A percentile compares a stretch with the other conserved stretches of the same genome.
Evolutionary conservation across 2,797 vertebrate genomes (phyloP).

Genomic region (Lagothrix lagotricha): DNA sequence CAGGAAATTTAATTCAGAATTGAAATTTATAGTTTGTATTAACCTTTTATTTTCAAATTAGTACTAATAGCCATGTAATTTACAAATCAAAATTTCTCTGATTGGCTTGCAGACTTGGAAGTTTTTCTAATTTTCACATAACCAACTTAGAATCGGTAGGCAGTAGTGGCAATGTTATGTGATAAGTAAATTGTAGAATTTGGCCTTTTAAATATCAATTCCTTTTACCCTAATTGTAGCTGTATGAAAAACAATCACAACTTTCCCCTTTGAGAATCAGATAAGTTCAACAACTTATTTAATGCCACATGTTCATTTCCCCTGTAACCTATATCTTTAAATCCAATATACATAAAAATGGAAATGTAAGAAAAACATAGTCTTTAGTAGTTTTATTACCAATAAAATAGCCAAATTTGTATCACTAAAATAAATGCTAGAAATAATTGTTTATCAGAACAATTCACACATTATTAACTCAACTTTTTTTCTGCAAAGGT

Average conservation of each 20-base stretch:
- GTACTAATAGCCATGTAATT: not conserved
- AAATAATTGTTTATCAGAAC: not conserved
- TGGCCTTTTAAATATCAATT: not conserved
- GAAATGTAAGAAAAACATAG: not conserved
- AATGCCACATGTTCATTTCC: not conserved
- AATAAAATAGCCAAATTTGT: not conserved
- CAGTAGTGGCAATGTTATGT: not conserved
- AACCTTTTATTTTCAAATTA: conserved; percentile 39
- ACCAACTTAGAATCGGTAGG: not conserved
- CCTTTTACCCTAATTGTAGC: not conserved
- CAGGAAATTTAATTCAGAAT: not conserved
- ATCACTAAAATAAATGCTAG: not conserved
- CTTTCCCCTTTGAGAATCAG: not conserved
- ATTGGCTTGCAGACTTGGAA: not conserved
- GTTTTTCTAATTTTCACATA: not conserved
- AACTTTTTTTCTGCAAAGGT: not conserved
- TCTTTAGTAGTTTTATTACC: not conserved
- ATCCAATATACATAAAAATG: not conserved
- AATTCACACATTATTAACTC: not conserved
- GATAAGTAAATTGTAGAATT: not conserved
- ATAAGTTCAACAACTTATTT: not conserved
- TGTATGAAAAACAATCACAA: not conserved
- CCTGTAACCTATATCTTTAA: not conserved
- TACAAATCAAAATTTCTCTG: not conserved
- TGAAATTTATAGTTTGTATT: not conserved